Conservation (phyloP, 2,888 invertebrate species). For the Drosophila quinaria region DNA sequence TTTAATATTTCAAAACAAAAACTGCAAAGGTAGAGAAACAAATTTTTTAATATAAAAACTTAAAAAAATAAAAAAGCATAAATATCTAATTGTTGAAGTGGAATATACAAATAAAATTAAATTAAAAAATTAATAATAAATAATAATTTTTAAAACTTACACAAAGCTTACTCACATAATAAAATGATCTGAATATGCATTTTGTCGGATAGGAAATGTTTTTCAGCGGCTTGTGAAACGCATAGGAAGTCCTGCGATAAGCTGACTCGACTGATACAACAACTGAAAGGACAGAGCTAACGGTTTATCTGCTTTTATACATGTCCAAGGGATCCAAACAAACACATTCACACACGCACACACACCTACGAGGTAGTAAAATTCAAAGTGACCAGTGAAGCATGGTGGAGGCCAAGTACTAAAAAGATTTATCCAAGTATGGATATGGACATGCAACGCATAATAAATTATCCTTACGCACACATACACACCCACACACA, state of each 20-base stretch:
- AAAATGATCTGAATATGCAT: slow-evolving; percentile 74
- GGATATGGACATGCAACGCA: slow-evolving; percentile 66
- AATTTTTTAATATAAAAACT: too few relatives aligned
- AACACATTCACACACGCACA: slow-evolving; percentile 8
- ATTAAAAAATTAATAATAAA: too few relatives aligned
- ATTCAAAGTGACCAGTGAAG: slow-evolving; percentile 76
- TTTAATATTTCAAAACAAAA: too few relatives aligned
- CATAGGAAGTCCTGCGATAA: slow-evolving; percentile 56
- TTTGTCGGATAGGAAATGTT: slow-evolving; percentile 26
- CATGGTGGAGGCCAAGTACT: slow-evolving; percentile 44
- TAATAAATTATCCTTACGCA: slow-evolving; percentile 62
- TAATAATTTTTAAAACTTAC: not conserved
- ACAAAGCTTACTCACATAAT: slow-evolving; percentile 66
- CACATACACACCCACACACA: slow-evolving; percentile 25
- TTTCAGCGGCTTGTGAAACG: slow-evolving; percentile 47
- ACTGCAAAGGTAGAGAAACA: too few relatives aligned
- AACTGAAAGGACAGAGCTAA: slow-evolving; percentile 62
- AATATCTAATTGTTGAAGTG: not conserved
- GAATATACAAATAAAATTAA: too few relatives aligned
- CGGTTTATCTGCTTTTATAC: slow-evolving; percentile 54
- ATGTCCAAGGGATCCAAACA: slow-evolving; percentile 2
- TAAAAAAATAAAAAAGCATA: too few relatives aligned
- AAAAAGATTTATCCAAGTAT: slow-evolving; percentile 57
- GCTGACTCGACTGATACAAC: slow-evolving; percentile 34
- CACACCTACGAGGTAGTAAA: slow-evolving; percentile 24